Conservation (phyloP, 2,797 vertebrate species). For the Pangasius macronema region DNA sequence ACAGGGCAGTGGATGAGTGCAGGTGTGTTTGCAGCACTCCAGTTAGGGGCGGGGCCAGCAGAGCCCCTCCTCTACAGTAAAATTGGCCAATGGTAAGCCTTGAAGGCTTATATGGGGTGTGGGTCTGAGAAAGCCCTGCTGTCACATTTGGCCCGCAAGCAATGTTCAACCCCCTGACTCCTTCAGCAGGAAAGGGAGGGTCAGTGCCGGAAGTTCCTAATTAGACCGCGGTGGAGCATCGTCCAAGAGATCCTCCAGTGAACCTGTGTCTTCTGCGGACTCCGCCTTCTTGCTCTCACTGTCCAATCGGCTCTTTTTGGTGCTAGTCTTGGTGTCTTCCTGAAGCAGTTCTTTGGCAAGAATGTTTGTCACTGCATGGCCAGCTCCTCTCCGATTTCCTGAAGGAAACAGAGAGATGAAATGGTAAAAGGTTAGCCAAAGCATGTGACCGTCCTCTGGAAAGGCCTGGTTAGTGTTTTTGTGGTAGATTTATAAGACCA, state of each 20-base stretch:
- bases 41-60: background rate
- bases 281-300: slow-evolving; percentile 58
- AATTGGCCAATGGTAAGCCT: slow-evolving; percentile 27
- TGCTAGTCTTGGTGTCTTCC: slow-evolving; percentile 70
- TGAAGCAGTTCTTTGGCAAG: slow-evolving; percentile 87
- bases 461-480: background rate
- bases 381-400: slow-evolving; percentile 86
- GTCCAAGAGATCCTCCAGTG: slow-evolving; percentile 76
- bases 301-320: slow-evolving; percentile 56
- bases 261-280: slow-evolving; percentile 61
- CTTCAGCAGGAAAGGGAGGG: slow-evolving; percentile 38
- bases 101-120: slow-evolving; percentile 12
- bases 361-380: slow-evolving; percentile 84
- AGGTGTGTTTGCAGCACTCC: background rate
- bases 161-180: slow-evolving; percentile 45
- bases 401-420: slow-evolving; percentile 27
- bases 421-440: background rate
- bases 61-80: slow-evolving; percentile 19
- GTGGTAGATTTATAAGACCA: background rate
- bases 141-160: slow-evolving; percentile 47
- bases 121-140: slow-evolving; percentile 46
- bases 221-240: slow-evolving; percentile 59
- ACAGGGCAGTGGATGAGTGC: slow-evolving; percentile 12
- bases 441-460: background rate
- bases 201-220: slow-evolving; percentile 58